Base-by-base conservation (phyloP, 2,113 vertebrate species). In the Semnornis frantzii region DNA sequence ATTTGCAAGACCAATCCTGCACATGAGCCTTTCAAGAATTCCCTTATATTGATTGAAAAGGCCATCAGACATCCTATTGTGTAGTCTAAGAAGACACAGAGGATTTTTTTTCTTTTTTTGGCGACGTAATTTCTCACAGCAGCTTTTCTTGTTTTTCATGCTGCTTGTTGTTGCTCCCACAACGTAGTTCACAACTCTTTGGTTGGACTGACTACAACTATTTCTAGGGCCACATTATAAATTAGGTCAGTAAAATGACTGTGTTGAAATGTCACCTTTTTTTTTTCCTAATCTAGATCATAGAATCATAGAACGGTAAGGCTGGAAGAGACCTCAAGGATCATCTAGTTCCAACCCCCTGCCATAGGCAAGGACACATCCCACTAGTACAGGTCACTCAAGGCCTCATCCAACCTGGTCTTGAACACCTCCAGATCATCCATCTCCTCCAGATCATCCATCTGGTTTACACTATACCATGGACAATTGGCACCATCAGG, bases 1-100 rank as follows among this genome's bases (percentile, higher is more conserved):
- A 91, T 39, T 93, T 93, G 89, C 95, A 96, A 93, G 94, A 94
- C 79, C 68, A 89, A 91, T 80, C 69, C 72, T 94, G 89, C 75
- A 80, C 8, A 92, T 18, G 30, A 93, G 87, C 12, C 46, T 90
- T 82, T 92, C 60, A 85, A 91, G 57, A 95, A 85, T 82, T 77
- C 71, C 48, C 55, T 80, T 82, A 66, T 42, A 92, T 57, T 70
- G 85, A 96, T 25, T 82, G 75, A 82, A 91, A 94, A 54, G 50
- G 30, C 68, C 60, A 89, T 59, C 8, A 92, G 37, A 73, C 30
- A n/a, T 57, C 59, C 63, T 71, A 14, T 59, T 46, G 37, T 59
- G 52, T 31, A 50, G 18, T 57, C 46, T 42, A 71, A 60, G 59
- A 82, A 5, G 24, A n/a, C 13, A 28, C 37, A 13, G 31, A 71